phyloP scores from a whole-genome alignment of 2,888 invertebrate species.

The Ormyrus labotus region DNA sequence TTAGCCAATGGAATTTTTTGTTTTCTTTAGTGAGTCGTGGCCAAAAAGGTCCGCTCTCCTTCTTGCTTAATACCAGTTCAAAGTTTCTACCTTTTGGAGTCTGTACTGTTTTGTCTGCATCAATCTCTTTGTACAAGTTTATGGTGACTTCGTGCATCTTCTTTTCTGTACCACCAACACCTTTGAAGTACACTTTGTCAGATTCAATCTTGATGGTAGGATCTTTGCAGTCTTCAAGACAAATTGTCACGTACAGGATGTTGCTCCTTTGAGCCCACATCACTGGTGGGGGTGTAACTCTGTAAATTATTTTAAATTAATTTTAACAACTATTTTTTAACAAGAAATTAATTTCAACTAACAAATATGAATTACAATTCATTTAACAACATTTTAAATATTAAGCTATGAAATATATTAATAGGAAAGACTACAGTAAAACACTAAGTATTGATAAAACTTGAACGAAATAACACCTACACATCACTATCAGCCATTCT shows the following conservation, averaged over 20 bases:
- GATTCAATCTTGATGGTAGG: slow-evolving; percentile 85
- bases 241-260: slow-evolving; percentile 90
- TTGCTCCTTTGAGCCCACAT: slow-evolving; percentile 95
- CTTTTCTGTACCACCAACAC: slow-evolving; percentile 88
- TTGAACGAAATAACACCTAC: no score
- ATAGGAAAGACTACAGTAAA: no score
- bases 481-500: no score
- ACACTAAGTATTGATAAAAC: no score
- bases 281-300: slow-evolving; percentile 87
- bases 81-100: slow-evolving; percentile 86
- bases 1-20: slow-evolving; percentile 95
- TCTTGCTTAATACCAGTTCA: slow-evolving; percentile 85
- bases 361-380: background rate
- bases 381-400: no score
- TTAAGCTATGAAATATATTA: no score
- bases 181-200: slow-evolving; percentile 86
- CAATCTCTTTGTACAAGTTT: slow-evolving; percentile 88
- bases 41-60: slow-evolving; percentile 88
- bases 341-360: slow-evolving; percentile 1
- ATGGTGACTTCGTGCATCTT: slow-evolving; percentile 93
- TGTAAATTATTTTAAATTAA: slow-evolving; percentile 63
- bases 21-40: slow-evolving; percentile 90
- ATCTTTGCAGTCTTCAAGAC: slow-evolving; percentile 92
- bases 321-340: slow-evolving; percentile 24
- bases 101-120: slow-evolving; percentile 86